Conservation (phyloP, 2,113 vertebrate species). For the Xenopus laevis region DNA sequence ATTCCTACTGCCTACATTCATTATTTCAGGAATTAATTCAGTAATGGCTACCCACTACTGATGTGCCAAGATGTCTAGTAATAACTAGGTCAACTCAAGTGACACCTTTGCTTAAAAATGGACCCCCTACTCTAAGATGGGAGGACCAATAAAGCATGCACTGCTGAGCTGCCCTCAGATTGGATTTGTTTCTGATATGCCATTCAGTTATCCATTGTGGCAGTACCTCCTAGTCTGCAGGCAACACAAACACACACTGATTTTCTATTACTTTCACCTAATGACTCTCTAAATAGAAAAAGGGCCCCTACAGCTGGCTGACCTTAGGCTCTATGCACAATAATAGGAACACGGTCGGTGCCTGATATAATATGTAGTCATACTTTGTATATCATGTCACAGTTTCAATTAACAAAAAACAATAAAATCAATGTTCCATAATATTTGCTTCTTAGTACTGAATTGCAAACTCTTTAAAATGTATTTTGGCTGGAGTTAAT, state of each 20-base stretch:
- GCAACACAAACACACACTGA: not conserved
- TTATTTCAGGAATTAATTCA: too few relatives aligned
- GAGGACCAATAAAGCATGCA: too few relatives aligned
- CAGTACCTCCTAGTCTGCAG: not conserved
- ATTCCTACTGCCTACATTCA: too few relatives aligned
- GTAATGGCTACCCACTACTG: too few relatives aligned
- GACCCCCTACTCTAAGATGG: too few relatives aligned
- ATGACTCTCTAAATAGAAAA: not conserved
- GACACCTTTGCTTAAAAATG: too few relatives aligned
- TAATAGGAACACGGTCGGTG: not conserved
- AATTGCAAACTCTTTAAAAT: not conserved
- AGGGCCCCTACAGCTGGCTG: not conserved
- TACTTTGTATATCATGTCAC: not conserved
- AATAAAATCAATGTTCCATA: conserved; percentile 1
- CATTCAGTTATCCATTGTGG: not conserved
- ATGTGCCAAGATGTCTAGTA: too few relatives aligned
- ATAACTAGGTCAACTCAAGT: too few relatives aligned
- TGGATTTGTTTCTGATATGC: too few relatives aligned
- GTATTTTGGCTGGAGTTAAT: not conserved
- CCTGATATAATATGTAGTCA: not conserved
- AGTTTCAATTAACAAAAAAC: not conserved
- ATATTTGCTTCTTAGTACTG: not conserved
- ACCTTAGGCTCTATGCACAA: conserved; percentile 1
- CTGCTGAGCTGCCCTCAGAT: too few relatives aligned
- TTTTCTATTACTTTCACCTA: not conserved